A percentile compares a stretch with the other conserved stretches of the same genome.
Conservation (phyloP, 2,888 invertebrate species). For the Eupithecia dodoneata region DNA sequence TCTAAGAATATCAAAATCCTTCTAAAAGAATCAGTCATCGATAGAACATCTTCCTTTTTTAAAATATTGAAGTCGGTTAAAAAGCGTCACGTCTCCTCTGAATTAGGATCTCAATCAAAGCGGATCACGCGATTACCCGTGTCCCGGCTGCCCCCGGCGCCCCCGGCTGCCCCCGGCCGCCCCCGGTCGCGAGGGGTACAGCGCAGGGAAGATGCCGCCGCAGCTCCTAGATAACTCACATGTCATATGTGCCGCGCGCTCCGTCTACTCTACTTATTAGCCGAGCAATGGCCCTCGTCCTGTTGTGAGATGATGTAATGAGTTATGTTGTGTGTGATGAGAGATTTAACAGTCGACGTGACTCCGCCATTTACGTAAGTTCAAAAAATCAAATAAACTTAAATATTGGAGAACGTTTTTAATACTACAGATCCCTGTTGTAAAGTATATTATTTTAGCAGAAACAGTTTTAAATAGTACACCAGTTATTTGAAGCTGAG, state of each 20-base stretch:
- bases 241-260: not conserved
- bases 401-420: not conserved
- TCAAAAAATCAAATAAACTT: not conserved
- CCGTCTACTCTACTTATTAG: too few relatives aligned
- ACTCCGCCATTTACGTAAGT: too few relatives aligned
- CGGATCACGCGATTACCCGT: slow-evolving; percentile 59
- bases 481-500: not conserved
- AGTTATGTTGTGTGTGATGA: too few relatives aligned
- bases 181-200: not conserved
- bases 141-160: not conserved
- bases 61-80: slow-evolving; percentile 22
- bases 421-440: not conserved
- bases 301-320: too few relatives aligned
- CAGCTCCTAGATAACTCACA: not conserved
- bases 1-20: too few relatives aligned
- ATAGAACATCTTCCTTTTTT: too few relatives aligned
- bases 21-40: too few relatives aligned
- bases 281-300: too few relatives aligned
- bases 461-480: not conserved
- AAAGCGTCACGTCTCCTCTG: slow-evolving; percentile 54
- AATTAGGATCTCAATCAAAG: slow-evolving; percentile 65
- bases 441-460: not conserved
- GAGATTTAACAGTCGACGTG: too few relatives aligned
- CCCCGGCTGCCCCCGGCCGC: too few relatives aligned
- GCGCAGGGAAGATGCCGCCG: not conserved